Evolutionary conservation across 2,113 vertebrate species (phyloP).

Genomic region (Stigmatopora argus): DNA sequence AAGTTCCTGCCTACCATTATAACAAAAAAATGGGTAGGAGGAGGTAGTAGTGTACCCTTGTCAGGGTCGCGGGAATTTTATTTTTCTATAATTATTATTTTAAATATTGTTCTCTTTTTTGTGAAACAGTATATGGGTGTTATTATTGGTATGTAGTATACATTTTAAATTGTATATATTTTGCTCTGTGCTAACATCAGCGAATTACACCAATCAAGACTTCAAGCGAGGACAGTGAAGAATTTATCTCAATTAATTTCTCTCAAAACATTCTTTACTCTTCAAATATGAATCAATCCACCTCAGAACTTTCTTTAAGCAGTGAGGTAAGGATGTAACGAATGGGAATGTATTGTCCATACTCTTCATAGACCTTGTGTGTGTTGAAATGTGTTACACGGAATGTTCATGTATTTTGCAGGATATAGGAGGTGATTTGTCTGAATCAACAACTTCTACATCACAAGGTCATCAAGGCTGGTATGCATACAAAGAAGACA

Average conservation of each 20-base stretch:
- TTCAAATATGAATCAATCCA: slow-evolving; percentile 45
- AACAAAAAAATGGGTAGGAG: background rate
- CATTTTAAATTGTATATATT: slow-evolving; percentile 15
- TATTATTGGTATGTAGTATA: background rate
- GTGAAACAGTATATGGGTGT: background rate
- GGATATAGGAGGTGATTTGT: slow-evolving; percentile 44
- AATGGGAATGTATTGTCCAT: background rate
- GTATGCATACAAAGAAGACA: slow-evolving; percentile 30
- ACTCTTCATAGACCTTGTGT: background rate
- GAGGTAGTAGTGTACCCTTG: too few species aligned
- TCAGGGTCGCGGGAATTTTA: too few species aligned
- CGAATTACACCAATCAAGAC: slow-evolving; percentile 43
- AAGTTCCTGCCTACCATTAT: background rate
- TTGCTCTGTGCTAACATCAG: slow-evolving; percentile 55
- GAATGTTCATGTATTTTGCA: slow-evolving; percentile 40
- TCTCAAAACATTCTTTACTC: slow-evolving; percentile 52
- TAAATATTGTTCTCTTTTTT: background rate
- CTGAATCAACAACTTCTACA: slow-evolving; percentile 31
- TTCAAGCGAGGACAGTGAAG: slow-evolving; percentile 38
- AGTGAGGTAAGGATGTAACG: slow-evolving; percentile 47
- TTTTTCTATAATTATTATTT: too few species aligned
- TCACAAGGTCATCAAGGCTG: slow-evolving; percentile 52
- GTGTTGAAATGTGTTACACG: background rate
- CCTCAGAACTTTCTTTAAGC: slow-evolving; percentile 25
- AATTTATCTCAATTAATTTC: slow-evolving; percentile 54